Evolutionary conservation across 2,888 invertebrate species (phyloP).

Genomic region (Drosophila setosimentum): DNA sequence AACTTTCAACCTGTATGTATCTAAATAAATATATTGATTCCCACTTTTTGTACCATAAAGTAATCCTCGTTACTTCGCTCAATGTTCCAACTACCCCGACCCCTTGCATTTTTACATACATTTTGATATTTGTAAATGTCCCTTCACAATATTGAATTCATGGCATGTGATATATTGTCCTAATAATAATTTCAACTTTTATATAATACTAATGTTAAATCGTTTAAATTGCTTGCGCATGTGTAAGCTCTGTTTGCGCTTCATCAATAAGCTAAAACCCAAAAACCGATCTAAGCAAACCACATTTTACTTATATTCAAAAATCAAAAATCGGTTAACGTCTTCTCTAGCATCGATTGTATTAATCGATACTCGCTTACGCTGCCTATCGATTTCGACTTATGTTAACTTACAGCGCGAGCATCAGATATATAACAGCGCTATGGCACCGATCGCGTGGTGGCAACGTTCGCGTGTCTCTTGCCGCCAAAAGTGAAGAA

Average conservation of each 20-base stretch:
- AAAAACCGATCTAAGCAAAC: too few relatives aligned
- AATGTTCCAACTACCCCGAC: conserved; percentile 29
- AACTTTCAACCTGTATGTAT: conserved; percentile 51
- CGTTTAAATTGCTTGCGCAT: conserved; percentile 40
- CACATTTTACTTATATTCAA: neutral
- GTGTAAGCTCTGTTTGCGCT: conserved; percentile 22
- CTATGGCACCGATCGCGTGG: conserved; percentile 36
- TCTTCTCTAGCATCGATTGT: neutral
- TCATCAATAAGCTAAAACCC: neutral
- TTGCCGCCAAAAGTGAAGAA: conserved; percentile 68
- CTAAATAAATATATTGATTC: conserved; percentile 18
- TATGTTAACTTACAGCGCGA: conserved; percentile 32
- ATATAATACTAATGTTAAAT: neutral
- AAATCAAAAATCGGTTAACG: neutral
- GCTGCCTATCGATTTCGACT: conserved; percentile 22
- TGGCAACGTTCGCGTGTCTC: conserved; percentile 46
- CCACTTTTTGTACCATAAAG: conserved; percentile 35
- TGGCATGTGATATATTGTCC: conserved; percentile 53
- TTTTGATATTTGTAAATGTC: conserved; percentile 43
- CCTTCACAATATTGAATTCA: conserved; percentile 35
- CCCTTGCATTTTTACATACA: conserved; percentile 23
- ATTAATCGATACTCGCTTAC: neutral
- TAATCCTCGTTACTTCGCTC: conserved; percentile 21
- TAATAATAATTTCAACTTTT: conserved; percentile 22
- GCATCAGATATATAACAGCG: conserved; percentile 3